These are phyloP conservation scores for Rambutsinella grinnellia DNA, from an alignment of 2,888 invertebrate genomes.

Conservation along the genomic window DNA sequence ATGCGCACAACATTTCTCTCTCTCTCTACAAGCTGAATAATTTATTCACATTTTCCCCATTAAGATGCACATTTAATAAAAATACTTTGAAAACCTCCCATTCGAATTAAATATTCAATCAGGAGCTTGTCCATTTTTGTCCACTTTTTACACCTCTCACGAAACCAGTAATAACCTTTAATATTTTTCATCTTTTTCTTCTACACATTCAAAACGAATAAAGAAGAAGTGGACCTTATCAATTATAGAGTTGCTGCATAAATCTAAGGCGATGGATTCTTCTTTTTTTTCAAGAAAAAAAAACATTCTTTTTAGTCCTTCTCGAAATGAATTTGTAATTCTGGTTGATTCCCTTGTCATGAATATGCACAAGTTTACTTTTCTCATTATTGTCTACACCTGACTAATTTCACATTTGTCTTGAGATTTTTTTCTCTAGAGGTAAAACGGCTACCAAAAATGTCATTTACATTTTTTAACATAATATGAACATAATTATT, in stretches of 20 bases:
- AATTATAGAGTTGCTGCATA: conserved; percentile 46
- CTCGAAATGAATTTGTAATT: conserved; percentile 24
- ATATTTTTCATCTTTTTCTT: not conserved
- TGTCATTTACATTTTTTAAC: not conserved
- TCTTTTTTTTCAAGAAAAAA: conserved; percentile 8
- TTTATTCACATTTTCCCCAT: too few relatives aligned
- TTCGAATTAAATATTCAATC: not conserved
- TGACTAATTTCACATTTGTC: not conserved
- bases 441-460: not conserved
- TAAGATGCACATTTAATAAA: not conserved
- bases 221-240: conserved; percentile 46
- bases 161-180: not conserved
- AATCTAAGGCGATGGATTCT: conserved; percentile 23
- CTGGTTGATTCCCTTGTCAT: too few relatives aligned
- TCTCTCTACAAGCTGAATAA: too few relatives aligned
- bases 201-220: conserved; percentile 21
- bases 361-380: conserved; percentile 20
- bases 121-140: not conserved
- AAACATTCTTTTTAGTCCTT: not conserved
- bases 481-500: not conserved
- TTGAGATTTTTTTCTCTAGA: not conserved
- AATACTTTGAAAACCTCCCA: not conserved
- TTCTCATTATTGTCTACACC: not conserved
- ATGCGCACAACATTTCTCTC: too few relatives aligned
- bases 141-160: not conserved